Conservation (phyloP, 2,113 vertebrate species). For the Tenrec ecaudatus region DNA sequence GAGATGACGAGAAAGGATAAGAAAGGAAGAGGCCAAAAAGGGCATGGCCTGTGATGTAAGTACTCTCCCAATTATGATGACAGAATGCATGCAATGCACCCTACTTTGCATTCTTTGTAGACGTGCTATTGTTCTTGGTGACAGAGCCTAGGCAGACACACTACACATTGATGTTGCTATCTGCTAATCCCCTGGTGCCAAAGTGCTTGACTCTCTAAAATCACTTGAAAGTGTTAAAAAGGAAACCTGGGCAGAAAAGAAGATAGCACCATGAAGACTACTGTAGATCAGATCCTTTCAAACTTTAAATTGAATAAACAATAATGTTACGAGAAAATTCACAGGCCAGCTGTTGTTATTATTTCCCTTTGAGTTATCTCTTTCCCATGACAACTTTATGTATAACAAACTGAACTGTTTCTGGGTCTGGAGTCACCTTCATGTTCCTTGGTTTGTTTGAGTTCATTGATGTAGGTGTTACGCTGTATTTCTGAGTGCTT, state of each 20-base stretch:
- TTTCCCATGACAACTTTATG: no score
- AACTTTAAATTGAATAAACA: neutral
- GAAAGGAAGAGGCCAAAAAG: neutral
- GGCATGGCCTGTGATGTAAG: neutral
- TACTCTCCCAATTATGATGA: neutral
- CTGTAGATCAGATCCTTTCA: conserved; percentile 2
- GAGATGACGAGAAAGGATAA: neutral
- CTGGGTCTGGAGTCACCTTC: neutral
- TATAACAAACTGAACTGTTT: neutral
- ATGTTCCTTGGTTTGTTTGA: neutral
- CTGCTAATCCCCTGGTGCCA: neutral
- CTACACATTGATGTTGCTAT: neutral
- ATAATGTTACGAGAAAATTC: no score
- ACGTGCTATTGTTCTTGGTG: neutral
- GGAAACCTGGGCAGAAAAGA: neutral
- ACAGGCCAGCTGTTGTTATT: no score
- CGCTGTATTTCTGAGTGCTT: neutral
- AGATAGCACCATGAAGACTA: neutral
- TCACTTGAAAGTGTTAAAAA: neutral
- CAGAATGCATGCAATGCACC: neutral
- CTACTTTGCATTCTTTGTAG: neutral
- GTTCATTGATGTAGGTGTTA: neutral
- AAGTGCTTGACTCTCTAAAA: conserved; percentile 10
- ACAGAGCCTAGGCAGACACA: neutral
- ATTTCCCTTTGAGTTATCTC: no score